Evolutionary conservation across 2,888 invertebrate species (phyloP).

Genomic region (Hetaerina titia): DNA sequence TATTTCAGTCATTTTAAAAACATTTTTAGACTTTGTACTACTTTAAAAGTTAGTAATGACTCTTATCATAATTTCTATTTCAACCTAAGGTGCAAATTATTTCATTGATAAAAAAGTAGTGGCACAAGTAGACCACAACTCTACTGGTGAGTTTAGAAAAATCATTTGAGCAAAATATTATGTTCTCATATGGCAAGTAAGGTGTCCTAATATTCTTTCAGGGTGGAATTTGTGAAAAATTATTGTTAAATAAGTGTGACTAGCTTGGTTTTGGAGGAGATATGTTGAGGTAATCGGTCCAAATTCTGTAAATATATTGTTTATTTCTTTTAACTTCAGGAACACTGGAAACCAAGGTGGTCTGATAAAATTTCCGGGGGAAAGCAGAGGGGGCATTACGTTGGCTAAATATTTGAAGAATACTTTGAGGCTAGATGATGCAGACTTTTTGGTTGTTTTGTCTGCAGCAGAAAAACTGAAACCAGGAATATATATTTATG

Average conservation of each 20-base stretch:
- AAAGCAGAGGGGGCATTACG: conserved; percentile 39
- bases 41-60: too few species aligned
- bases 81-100: too few species aligned
- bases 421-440: conserved; percentile 28
- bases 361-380: conserved; percentile 44
- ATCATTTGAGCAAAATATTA: background rate
- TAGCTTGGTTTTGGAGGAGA: background rate
- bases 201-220: background rate
- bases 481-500: conserved; percentile 55
- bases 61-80: too few species aligned
- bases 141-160: background rate
- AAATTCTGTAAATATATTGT: background rate
- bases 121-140: too few species aligned
- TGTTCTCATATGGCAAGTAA: background rate
- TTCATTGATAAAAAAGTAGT: too few species aligned
- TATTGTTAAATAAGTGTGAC: too few species aligned
- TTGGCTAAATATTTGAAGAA: conserved; percentile 18
- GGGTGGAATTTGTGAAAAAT: background rate
- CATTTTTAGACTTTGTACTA: too few species aligned
- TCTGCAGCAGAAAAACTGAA: conserved; percentile 40
- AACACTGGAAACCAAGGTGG: conserved; percentile 42
- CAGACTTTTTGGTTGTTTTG: conserved; percentile 45
- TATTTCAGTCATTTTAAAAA: too few species aligned
- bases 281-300: background rate
- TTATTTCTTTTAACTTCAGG: background rate